Conservation (phyloP, 92 coral and sea anemone genomes). For the Hydrozoanthus gracilis region DNA sequence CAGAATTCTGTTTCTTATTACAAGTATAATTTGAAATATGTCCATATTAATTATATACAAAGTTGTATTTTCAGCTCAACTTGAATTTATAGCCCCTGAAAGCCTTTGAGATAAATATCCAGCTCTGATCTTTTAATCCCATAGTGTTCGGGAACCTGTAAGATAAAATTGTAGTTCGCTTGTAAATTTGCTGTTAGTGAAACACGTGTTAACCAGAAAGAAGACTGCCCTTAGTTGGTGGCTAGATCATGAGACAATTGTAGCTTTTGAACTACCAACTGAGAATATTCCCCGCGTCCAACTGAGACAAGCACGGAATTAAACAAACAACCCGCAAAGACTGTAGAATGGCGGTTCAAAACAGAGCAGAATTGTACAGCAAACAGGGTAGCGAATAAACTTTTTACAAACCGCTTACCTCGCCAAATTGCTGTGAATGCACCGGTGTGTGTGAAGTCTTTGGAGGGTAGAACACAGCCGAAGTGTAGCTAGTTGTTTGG, state of each 20-base stretch:
- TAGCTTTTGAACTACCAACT: conserved; percentile 23
- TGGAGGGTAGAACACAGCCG: conserved; percentile 35
- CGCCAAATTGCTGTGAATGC: conserved; percentile 29
- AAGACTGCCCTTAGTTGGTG: conserved; percentile 23
- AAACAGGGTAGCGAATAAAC: not conserved
- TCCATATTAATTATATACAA: conserved; percentile 47
- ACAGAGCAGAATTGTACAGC: not conserved
- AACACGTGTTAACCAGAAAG: conserved; percentile 33
- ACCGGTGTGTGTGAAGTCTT: conserved; percentile 20
- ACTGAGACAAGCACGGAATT: not conserved
- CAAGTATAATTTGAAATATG: conserved; percentile 48
- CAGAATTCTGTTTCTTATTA: conserved; percentile 30
- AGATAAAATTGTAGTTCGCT: conserved; percentile 1
- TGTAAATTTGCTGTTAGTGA: conserved; percentile 14
- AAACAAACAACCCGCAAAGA: not conserved
- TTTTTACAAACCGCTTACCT: conserved; percentile 16
- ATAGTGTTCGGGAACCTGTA: conserved; percentile 86
- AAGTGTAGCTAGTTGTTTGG: conserved; percentile 35
- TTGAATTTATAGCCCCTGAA: conserved; percentile 65
- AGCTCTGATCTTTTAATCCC: conserved; percentile 92
- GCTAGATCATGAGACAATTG: conserved; percentile 21
- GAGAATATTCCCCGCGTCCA: not conserved
- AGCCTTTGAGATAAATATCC: conserved; percentile 90
- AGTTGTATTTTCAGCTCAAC: conserved; percentile 10
- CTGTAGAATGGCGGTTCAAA: not conserved